Percentiles rank a stretch among this genome's conserved stretches.
phyloP scores from a whole-genome alignment of 2,888 invertebrate genomes.

The Linyphia triangularis region DNA sequence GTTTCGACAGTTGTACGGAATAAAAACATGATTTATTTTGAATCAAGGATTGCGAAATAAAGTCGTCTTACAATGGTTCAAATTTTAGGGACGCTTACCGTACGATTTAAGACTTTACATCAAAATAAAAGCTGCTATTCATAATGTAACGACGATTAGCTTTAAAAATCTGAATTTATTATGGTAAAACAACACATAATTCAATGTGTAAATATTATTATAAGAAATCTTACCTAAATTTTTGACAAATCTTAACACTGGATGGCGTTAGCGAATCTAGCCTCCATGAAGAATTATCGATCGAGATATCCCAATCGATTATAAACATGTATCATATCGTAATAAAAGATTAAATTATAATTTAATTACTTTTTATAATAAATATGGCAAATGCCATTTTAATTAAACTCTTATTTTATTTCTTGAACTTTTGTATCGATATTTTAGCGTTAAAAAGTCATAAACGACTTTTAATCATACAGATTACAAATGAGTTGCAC shows the following conservation, averaged over 20 bases:
- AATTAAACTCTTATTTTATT: too few species aligned
- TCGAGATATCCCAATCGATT: conserved; percentile 34
- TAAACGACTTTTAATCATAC: background rate
- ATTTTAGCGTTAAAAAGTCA: background rate
- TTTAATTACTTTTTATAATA: background rate
- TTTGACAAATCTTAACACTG: conserved; percentile 75
- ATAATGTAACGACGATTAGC: conserved; percentile 4
- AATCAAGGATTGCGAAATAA: background rate
- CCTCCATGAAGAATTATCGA: conserved; percentile 62
- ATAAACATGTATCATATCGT: conserved; percentile 12
- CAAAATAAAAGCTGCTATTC: background rate
- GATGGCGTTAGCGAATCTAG: conserved; percentile 74
- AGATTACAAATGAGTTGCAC: too few species aligned
- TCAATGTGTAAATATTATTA: conserved; percentile 51
- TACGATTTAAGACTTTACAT: background rate
- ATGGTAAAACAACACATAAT: conserved; percentile 24
- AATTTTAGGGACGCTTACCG: conserved; percentile 33
- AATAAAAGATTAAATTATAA: background rate
- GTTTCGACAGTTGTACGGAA: background rate
- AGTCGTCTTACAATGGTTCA: conserved; percentile 3
- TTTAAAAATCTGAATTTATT: conserved; percentile 51
- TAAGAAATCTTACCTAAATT: conserved; percentile 70
- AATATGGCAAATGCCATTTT: too few species aligned
- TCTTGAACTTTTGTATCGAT: too few species aligned
- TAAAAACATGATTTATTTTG: background rate